Percentiles rank a stretch among this genome's conserved stretches.
Evolutionary conservation across 2,888 invertebrate species (phyloP).

Genomic region (Autographa gamma): DNA sequence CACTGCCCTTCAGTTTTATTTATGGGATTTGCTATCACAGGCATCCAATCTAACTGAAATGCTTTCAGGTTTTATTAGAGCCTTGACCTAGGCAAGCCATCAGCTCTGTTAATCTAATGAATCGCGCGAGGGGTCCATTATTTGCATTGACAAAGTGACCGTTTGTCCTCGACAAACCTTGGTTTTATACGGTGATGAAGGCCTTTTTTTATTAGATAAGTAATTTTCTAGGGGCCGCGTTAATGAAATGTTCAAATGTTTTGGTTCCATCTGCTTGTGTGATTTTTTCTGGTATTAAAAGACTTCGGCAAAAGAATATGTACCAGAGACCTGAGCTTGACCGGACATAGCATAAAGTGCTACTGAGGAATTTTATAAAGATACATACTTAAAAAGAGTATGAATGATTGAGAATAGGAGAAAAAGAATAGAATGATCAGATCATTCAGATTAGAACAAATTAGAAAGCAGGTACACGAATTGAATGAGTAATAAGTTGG

Average conservation of each 20-base stretch:
- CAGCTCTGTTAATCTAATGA: conserved; percentile 40
- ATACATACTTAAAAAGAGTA: too few relatives aligned
- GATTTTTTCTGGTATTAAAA: background rate
- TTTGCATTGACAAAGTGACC: conserved; percentile 50
- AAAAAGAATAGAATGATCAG: background rate
- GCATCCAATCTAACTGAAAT: conserved; percentile 38
- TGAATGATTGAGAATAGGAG: background rate
- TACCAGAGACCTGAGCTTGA: too few relatives aligned
- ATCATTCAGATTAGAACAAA: background rate
- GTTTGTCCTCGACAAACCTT: conserved; percentile 45
- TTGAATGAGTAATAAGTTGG: background rate
- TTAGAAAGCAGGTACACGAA: background rate
- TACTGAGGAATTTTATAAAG: too few relatives aligned
- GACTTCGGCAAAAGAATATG: background rate
- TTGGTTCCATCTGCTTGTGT: background rate
- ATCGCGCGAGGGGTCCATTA: conserved; percentile 49
- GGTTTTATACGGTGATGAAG: conserved; percentile 25
- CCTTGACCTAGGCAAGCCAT: conserved; percentile 49
- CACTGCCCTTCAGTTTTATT: conserved; percentile 10
- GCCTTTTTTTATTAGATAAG: conserved; percentile 27
- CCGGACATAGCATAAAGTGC: too few relatives aligned
- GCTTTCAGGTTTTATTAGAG: conserved; percentile 43
- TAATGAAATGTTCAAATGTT: background rate
- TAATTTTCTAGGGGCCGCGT: conserved; percentile 3
- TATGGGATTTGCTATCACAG: conserved; percentile 21